Evolutionary conservation across 2,888 invertebrate genomes (phyloP).

Genomic region (Sarcophaga variegata): DNA sequence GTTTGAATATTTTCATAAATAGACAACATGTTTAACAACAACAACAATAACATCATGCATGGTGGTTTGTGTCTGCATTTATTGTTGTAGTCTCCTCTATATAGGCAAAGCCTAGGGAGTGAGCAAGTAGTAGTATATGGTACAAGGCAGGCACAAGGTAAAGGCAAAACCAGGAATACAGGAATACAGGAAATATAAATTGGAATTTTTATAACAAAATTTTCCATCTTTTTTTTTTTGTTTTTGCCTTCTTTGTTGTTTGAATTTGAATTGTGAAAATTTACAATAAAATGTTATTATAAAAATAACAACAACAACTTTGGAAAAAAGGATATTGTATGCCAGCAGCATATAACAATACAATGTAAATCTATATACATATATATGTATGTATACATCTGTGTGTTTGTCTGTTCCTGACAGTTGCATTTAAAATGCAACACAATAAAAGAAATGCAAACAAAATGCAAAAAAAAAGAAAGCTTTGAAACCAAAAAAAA

Average conservation of each 20-base stretch:
- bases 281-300: constrained; percentile 1
- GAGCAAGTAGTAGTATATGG: too few species aligned
- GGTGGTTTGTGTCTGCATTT: too few species aligned
- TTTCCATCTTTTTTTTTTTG: too few species aligned
- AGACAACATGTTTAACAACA: constrained; percentile 4
- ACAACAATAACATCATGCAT: too few species aligned
- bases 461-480: neutral
- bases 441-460: neutral
- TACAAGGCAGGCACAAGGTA: too few species aligned
- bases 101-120: too few species aligned
- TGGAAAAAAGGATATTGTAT: neutral
- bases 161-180: constrained; percentile 1
- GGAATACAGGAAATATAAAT: constrained; percentile 27
- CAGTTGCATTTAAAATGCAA: constrained; percentile 15
- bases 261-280: neutral
- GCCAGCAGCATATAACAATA: neutral
- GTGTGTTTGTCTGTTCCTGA: neutral
- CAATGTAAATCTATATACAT: too few species aligned
- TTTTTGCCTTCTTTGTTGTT: neutral
- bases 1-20: constrained; percentile 27
- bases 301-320: neutral
- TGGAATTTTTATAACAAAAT: constrained; percentile 27
- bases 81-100: too few species aligned
- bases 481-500: neutral
- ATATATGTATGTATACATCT: too few species aligned